phyloP scores from a whole-genome alignment of 2,888 invertebrate genomes.

The Cryptosula pallasiana region DNA sequence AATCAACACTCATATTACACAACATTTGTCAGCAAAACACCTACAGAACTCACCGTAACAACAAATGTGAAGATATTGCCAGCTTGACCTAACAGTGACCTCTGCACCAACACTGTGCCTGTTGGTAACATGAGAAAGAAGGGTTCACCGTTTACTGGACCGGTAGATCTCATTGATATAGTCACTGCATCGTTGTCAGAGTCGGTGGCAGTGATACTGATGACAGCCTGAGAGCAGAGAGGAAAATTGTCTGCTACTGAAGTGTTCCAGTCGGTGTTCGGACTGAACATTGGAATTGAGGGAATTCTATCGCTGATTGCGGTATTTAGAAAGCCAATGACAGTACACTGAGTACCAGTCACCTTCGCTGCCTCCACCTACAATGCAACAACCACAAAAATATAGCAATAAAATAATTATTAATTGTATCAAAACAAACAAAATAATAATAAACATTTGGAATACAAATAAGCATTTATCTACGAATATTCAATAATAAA shows the following conservation, averaged over 20 bases:
- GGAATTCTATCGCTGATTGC: background rate
- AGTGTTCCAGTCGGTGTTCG: background rate
- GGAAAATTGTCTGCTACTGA: slow-evolving; percentile 1
- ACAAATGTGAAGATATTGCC: background rate
- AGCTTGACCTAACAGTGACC: background rate
- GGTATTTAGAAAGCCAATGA: background rate
- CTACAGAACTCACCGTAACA: slow-evolving; percentile 7
- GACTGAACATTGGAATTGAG: background rate
- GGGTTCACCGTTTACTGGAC: background rate
- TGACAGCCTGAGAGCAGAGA: background rate
- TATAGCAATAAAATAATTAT: no score
- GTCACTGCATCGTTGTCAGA: slow-evolving; percentile 28
- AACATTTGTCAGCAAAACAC: no score
- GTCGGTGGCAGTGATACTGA: slow-evolving; percentile 29
- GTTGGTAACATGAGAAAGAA: slow-evolving; percentile 3
- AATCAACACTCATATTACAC: no score
- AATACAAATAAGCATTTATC: no score
- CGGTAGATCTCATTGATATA: background rate
- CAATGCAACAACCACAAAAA: background rate
- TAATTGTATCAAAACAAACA: no score
- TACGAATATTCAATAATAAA: no score
- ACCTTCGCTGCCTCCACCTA: background rate
- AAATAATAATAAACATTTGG: no score
- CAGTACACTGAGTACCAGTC: background rate
- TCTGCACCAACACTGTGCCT: slow-evolving; percentile 3